A percentile compares a stretch with the other conserved stretches of the same genome.
Conservation (phyloP, 2,797 vertebrate species). For the Microctenopoma stevenorrisi region DNA sequence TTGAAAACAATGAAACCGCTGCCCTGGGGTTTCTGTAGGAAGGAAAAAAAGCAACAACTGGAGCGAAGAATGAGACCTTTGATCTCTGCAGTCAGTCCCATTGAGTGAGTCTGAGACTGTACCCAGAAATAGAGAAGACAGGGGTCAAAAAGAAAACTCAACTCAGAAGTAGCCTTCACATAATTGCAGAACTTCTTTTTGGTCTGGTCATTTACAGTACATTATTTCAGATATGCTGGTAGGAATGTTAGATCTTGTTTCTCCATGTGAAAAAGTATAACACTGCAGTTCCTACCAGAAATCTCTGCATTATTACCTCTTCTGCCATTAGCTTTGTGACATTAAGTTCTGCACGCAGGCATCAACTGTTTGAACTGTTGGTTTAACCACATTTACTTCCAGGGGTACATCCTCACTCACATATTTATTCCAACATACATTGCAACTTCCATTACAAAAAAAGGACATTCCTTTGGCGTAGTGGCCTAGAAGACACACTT, state of each 20-base stretch:
- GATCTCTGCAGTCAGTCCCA: conserved; percentile 69
- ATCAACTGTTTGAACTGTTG: conserved; percentile 37
- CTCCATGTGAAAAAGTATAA: background rate
- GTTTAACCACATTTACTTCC: conserved; percentile 34
- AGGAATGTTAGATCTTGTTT: background rate
- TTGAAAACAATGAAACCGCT: conserved; percentile 77
- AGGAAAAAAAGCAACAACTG: conserved; percentile 64
- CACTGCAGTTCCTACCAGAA: conserved; percentile 2
- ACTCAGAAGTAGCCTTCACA: conserved; percentile 31
- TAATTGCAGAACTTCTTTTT: conserved; percentile 17
- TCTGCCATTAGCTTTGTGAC: conserved; percentile 26
- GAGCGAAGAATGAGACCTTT: conserved; percentile 78
- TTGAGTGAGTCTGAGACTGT: conserved; percentile 60
- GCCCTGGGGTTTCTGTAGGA: conserved; percentile 73
- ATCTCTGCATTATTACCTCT: conserved; percentile 11
- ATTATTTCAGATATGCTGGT: background rate
- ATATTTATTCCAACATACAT: conserved; percentile 28
- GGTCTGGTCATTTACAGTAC: background rate
- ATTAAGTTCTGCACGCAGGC: conserved; percentile 27
- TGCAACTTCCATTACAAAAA: conserved; percentile 30
- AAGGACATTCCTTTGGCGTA: conserved; percentile 10
- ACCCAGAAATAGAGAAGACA: conserved; percentile 68
- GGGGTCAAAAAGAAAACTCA: conserved; percentile 45
- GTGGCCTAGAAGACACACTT: conserved; percentile 12
- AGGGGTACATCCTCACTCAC: conserved; percentile 18